phyloP scores from a whole-genome alignment of 2,797 vertebrate species.

The Myotis daubentonii region DNA sequence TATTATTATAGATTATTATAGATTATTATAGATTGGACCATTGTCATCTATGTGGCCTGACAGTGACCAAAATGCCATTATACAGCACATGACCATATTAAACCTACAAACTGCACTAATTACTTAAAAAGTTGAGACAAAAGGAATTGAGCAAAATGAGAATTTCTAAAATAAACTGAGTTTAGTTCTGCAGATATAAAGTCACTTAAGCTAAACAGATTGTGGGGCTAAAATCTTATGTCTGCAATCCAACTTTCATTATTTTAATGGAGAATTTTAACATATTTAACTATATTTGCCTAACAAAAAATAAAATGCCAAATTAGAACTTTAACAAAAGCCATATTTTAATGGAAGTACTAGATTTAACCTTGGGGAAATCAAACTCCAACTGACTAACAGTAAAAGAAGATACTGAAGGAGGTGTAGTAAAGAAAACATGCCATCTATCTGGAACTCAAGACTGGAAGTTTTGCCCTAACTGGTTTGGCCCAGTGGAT shows the following conservation, averaged over 20 bases:
- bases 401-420: background rate
- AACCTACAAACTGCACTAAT: background rate
- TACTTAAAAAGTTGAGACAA: background rate
- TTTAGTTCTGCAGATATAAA: background rate
- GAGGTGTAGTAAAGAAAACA: background rate
- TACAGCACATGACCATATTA: background rate
- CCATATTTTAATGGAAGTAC: background rate
- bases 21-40: too few species aligned
- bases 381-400: background rate
- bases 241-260: background rate
- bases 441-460: background rate
- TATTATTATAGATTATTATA: too few species aligned
- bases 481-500: too few species aligned
- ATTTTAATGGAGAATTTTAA: slow-evolving; percentile 8
- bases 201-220: background rate
- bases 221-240: background rate
- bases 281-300: background rate
- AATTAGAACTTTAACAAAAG: background rate
- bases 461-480: background rate
- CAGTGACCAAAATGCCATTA: background rate
- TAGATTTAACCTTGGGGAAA: background rate
- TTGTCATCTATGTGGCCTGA: background rate
- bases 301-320: background rate
- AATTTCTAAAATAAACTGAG: background rate
- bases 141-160: background rate